Conservation (phyloP, 2,113 vertebrate species). For the Petroica traversi region DNA sequence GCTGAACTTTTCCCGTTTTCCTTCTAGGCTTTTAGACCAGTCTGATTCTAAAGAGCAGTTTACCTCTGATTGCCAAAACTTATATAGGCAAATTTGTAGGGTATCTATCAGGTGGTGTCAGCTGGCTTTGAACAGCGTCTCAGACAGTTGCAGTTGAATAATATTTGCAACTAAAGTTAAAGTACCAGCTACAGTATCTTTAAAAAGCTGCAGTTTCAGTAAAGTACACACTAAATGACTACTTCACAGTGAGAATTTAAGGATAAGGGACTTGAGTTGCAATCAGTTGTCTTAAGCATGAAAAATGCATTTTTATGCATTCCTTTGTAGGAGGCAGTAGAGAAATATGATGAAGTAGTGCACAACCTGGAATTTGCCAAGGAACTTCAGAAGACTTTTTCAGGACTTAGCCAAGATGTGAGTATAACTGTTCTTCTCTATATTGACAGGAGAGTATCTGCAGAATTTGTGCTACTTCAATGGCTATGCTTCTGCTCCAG, state of each 20-base stretch:
- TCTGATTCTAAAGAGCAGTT: neutral
- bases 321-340: slow-evolving; percentile 84
- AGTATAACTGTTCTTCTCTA: slow-evolving; percentile 40
- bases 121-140: neutral
- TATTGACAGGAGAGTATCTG: neutral
- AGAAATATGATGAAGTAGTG: slow-evolving; percentile 90
- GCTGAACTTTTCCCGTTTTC: neutral
- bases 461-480: neutral
- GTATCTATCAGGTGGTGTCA: neutral
- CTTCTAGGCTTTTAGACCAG: neutral
- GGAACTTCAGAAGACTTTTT: slow-evolving; percentile 92
- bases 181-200: neutral
- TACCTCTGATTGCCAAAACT: neutral
- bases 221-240: neutral
- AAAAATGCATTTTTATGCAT: neutral
- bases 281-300: neutral
- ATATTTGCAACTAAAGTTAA: neutral
- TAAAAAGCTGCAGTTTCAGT: neutral
- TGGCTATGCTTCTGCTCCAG: neutral
- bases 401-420: slow-evolving; percentile 87
- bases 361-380: slow-evolving; percentile 91
- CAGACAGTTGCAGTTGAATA: neutral
- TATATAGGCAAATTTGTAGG: neutral
- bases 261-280: neutral
- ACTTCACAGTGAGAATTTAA: neutral